Evolutionary conservation across 2,888 invertebrate genomes (phyloP).

Genomic region (Aphelenchoides bicaudatus): DNA sequence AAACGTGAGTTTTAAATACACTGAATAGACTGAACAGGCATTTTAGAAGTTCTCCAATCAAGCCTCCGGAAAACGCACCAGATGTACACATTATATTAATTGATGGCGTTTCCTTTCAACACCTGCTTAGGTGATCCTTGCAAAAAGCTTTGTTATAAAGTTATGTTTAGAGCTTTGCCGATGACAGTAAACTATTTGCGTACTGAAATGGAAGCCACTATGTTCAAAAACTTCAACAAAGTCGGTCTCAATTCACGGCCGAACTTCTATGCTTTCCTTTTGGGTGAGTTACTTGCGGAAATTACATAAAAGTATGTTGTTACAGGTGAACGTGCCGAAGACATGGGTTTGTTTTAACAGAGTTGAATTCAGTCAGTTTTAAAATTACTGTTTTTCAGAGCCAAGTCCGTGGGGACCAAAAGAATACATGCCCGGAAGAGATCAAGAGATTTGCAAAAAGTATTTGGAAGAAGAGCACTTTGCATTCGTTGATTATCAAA

Average conservation of each 20-base stretch:
- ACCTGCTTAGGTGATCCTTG: too few relatives aligned
- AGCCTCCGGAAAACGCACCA: background rate
- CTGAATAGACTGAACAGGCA: background rate
- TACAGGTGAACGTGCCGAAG: conserved; percentile 10
- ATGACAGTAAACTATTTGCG: conserved; percentile 18
- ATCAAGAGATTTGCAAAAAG: conserved; percentile 18
- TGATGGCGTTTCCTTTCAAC: conserved; percentile 29
- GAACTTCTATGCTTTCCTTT: conserved; percentile 39
- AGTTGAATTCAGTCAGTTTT: too few relatives aligned
- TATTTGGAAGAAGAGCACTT: conserved; percentile 18
- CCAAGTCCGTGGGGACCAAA: conserved; percentile 15
- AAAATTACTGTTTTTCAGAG: too few relatives aligned
- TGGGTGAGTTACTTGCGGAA: conserved; percentile 2
- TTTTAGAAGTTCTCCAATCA: background rate
- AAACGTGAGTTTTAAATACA: background rate
- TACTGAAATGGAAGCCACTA: conserved; percentile 33
- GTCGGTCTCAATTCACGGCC: conserved; percentile 43
- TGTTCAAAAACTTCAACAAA: conserved; percentile 46
- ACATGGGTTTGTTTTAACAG: too few relatives aligned
- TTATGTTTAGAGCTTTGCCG: conserved; percentile 24
- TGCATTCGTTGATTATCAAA: conserved; percentile 13
- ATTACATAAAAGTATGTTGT: background rate
- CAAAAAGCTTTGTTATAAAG: too few relatives aligned
- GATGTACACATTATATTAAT: conserved; percentile 26
- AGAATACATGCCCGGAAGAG: background rate